These are phyloP conservation scores for Andricus grossulariae DNA, from an alignment of 1,140 invertebrate species.

Conservation along the genomic window DNA sequence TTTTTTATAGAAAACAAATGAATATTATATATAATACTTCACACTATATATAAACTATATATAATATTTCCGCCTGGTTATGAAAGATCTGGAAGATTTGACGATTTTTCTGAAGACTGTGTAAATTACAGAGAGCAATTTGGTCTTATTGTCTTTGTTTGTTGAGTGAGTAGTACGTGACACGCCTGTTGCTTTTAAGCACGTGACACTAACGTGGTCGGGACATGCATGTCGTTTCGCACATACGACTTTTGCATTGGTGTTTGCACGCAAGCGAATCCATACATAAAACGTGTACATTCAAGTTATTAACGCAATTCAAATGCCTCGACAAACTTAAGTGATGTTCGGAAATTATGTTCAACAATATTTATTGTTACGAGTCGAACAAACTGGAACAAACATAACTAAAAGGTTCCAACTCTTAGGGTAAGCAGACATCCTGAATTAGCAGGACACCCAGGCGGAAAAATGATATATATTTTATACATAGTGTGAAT, in stretches of 20 bases:
- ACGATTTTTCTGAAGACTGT: neutral
- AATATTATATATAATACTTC: no score
- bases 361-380: neutral
- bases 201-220: slow-evolving; percentile 61
- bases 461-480: no score
- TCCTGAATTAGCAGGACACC: no score
- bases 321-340: neutral
- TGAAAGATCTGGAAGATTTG: neutral
- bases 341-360: neutral
- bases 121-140: neutral
- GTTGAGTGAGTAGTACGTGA: slow-evolving; percentile 48
- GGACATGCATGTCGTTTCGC: slow-evolving; percentile 49
- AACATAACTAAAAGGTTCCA: neutral
- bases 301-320: slow-evolving; percentile 6
- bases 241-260: neutral
- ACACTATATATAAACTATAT: no score
- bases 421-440: no score
- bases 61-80: no score
- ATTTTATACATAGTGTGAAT: no score
- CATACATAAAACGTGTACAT: neutral
- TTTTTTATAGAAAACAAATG: no score
- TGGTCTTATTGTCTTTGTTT: slow-evolving; percentile 60
- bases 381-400: neutral
- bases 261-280: slow-evolving; percentile 2
- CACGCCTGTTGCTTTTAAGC: slow-evolving; percentile 51